Evolutionary conservation across 1,140 invertebrate genomes (phyloP).

Genomic region (Phymastichus coffea): DNA sequence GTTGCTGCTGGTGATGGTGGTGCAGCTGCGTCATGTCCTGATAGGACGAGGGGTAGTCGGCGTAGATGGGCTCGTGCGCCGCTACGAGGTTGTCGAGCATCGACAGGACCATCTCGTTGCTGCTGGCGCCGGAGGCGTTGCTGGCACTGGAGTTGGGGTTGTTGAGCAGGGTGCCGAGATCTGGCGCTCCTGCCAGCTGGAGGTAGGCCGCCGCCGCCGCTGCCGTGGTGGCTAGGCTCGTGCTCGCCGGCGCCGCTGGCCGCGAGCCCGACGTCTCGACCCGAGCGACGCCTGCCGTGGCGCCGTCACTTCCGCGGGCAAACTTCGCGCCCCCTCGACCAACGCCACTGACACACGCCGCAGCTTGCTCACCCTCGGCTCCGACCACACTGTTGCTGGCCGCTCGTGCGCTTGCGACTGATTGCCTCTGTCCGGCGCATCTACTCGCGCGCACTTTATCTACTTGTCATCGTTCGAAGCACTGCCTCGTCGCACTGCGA

Average conservation of each 20-base stretch:
- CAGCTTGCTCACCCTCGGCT: neutral
- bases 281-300: conserved; percentile 56
- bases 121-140: conserved; percentile 34
- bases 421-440: neutral
- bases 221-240: conserved; percentile 34
- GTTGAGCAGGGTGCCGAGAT: no score
- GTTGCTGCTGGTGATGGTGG: conserved; percentile 34
- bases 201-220: conserved; percentile 11
- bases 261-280: conserved; percentile 55
- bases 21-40: conserved; percentile 41
- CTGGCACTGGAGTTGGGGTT: no score
- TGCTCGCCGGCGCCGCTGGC: conserved; percentile 46
- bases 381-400: neutral
- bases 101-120: conserved; percentile 53
- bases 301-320: conserved; percentile 36
- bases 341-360: conserved; percentile 18
- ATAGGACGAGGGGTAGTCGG: conserved; percentile 55
- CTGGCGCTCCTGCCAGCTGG: no score
- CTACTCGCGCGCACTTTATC: no score
- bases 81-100: conserved; percentile 52
- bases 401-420: neutral
- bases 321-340: conserved; percentile 25
- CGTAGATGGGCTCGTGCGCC: conserved; percentile 53
- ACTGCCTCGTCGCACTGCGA: no score
- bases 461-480: no score